A percentile compares a stretch with the other conserved stretches of the same genome.
Conservation (phyloP, 2,888 invertebrate species). For the Drosophila meridionalis region DNA sequence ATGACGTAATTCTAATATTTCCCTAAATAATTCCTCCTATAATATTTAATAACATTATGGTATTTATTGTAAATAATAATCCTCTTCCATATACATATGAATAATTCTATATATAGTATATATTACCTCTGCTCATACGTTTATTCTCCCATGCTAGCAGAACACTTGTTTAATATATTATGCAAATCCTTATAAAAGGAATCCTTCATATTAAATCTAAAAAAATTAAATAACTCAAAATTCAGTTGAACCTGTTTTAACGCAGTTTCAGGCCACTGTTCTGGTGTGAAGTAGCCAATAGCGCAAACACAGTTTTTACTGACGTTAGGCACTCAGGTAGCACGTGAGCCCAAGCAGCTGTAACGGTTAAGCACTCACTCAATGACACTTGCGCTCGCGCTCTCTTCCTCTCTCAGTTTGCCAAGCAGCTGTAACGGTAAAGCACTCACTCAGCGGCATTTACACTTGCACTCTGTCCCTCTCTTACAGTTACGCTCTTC, state of each 20-base stretch:
- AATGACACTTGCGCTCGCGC: neutral
- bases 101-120: too few species aligned
- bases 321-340: neutral
- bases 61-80: too few species aligned
- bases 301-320: neutral
- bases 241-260: neutral
- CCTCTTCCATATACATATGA: too few species aligned
- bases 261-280: neutral
- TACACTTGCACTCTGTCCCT: neutral
- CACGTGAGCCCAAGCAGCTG: neutral
- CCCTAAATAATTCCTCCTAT: too few species aligned
- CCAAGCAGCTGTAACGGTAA: slow-evolving; percentile 6
- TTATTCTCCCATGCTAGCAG: too few species aligned
- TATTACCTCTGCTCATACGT: too few species aligned
- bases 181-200: too few species aligned
- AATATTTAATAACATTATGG: too few species aligned
- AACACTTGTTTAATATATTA: too few species aligned
- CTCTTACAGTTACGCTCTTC: neutral
- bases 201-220: neutral
- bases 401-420: neutral
- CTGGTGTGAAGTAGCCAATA: neutral
- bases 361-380: slow-evolving; percentile 15
- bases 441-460: neutral
- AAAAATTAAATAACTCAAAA: neutral
- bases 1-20: too few species aligned